These are phyloP conservation scores for Apamea monoglypha DNA, from an alignment of 2,888 invertebrate genomes.

Conservation along the genomic window DNA sequence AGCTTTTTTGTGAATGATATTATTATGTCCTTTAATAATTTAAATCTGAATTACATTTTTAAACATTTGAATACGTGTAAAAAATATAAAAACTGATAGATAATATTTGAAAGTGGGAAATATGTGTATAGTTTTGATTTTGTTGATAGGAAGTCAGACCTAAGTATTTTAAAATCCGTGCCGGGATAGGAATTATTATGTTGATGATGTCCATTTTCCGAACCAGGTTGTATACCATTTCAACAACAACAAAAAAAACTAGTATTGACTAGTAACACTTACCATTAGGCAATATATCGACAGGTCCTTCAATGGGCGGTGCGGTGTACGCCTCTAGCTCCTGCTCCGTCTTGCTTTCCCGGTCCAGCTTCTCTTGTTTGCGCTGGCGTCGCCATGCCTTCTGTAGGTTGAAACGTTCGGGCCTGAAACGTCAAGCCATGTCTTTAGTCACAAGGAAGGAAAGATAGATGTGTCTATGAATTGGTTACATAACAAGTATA, in stretches of 20 bases:
- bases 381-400: constrained; percentile 90
- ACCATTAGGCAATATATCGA: constrained; percentile 84
- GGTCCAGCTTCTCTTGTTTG: constrained; percentile 85
- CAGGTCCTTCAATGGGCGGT: constrained; percentile 76
- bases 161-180: neutral
- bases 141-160: neutral
- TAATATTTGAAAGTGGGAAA: neutral
- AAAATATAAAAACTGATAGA: neutral
- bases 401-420: constrained; percentile 91
- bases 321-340: constrained; percentile 86
- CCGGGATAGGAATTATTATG: neutral
- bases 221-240: neutral
- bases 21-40: neutral
- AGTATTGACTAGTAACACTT: neutral
- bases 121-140: neutral
- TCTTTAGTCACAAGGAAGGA: neutral
- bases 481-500: neutral
- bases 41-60: too few relatives aligned
- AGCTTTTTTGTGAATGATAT: neutral
- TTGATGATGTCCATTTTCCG: neutral
- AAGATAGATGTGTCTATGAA: neutral
- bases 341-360: constrained; percentile 79
- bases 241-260: neutral
- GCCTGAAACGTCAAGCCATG: constrained; percentile 77
- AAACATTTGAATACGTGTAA: neutral